These are phyloP conservation scores for Ephestia elutella DNA, from an alignment of 1,140 invertebrate species.

Conservation along the genomic window DNA sequence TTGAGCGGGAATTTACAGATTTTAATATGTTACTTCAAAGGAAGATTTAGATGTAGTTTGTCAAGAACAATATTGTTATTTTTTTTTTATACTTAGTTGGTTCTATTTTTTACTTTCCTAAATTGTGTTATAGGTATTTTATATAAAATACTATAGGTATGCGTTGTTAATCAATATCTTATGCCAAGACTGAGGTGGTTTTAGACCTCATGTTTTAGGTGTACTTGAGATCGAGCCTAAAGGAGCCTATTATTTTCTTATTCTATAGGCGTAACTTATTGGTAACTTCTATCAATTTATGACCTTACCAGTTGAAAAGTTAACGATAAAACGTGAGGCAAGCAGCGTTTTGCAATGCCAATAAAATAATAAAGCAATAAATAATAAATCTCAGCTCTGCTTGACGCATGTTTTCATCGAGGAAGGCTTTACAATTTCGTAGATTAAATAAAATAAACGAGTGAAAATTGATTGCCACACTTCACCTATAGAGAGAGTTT, in stretches of 20 bases:
- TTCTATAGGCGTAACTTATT: constrained; percentile 38
- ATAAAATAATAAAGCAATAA: constrained; percentile 60
- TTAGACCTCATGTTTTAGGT: background rate
- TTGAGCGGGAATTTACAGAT: constrained; percentile 29
- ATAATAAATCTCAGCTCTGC: constrained; percentile 41
- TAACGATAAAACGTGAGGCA: constrained; percentile 55
- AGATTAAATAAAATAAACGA: constrained; percentile 20
- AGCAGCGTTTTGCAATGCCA: constrained; percentile 43
- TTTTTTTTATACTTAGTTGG: too few species aligned
- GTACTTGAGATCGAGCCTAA: background rate
- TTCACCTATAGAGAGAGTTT: background rate
- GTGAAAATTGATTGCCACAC: constrained; percentile 8
- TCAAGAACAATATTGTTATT: too few species aligned
- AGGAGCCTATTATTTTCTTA: too few species aligned
- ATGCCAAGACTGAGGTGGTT: too few species aligned
- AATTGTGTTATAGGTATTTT: too few species aligned
- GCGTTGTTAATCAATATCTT: too few species aligned
- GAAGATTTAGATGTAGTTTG: background rate
- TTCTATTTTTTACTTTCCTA: too few species aligned
- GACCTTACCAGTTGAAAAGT: constrained; percentile 48
- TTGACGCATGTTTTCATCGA: constrained; percentile 29
- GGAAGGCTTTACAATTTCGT: constrained; percentile 39
- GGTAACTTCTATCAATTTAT: constrained; percentile 55
- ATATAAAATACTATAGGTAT: too few species aligned
- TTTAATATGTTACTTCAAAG: constrained; percentile 34